Evolutionary conservation across 1,140 invertebrate species (phyloP).

Genomic region (Cecropterus lyciades): DNA sequence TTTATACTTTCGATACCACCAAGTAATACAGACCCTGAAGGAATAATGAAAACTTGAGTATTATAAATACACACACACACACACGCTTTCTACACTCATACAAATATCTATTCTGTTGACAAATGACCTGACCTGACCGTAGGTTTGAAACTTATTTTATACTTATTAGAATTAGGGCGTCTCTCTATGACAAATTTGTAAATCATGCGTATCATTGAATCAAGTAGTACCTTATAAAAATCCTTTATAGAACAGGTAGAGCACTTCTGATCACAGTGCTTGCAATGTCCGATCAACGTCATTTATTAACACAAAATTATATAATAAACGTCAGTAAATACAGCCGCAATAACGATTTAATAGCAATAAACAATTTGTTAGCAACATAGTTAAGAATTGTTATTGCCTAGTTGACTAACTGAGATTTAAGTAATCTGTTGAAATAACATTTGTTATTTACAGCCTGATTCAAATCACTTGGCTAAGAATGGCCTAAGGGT

Average conservation of each 20-base stretch:
- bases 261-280: slow-evolving; percentile 1
- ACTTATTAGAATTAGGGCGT: no score
- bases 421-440: slow-evolving; percentile 28
- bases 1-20: no score
- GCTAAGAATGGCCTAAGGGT: slow-evolving; percentile 1
- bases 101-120: no score
- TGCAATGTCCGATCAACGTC: slow-evolving; percentile 11
- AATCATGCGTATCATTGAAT: no score
- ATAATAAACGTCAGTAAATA: slow-evolving; percentile 45
- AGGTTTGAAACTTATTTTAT: no score
- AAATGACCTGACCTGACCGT: no score
- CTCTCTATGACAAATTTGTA: no score
- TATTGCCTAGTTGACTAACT: slow-evolving; percentile 31
- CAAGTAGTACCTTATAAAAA: not conserved
- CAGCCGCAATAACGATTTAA: slow-evolving; percentile 45
- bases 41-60: no score
- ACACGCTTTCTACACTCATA: no score
- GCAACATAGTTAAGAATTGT: slow-evolving; percentile 32
- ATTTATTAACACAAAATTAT: slow-evolving; percentile 27
- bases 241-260: not conserved
- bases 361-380: slow-evolving; percentile 46
- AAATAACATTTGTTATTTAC: slow-evolving; percentile 26
- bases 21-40: no score
- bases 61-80: no score
- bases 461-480: slow-evolving; percentile 7